Conservation (phyloP, 1,140 invertebrate genomes). For the Hylaeus anthracinus region DNA sequence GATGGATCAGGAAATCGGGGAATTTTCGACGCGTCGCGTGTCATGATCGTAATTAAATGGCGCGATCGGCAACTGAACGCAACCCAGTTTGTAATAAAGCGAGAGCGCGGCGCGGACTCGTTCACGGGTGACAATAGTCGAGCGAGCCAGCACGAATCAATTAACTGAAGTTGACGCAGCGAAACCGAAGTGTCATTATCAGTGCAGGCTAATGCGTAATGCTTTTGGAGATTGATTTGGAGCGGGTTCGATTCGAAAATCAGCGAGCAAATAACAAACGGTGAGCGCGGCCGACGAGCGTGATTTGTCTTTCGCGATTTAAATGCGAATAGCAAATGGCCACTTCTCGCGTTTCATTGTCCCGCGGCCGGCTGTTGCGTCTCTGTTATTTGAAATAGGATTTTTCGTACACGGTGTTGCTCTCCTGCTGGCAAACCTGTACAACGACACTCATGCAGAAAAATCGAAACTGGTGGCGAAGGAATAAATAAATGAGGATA, state of each 20-base stretch:
- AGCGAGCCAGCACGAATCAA: conserved; percentile 63
- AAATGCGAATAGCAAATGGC: neutral
- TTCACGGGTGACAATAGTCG: conserved; percentile 56
- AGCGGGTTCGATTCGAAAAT: conserved; percentile 57
- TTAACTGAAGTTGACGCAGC: conserved; percentile 66
- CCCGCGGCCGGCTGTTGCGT: neutral
- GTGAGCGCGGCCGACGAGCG: conserved; percentile 4
- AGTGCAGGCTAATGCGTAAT: conserved; percentile 58
- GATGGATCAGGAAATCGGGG: too few species aligned
- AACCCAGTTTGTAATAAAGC: conserved; percentile 53
- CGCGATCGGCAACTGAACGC: conserved; percentile 38
- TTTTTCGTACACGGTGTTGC: too few species aligned
- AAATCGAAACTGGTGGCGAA: too few species aligned
- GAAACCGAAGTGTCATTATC: conserved; percentile 65
- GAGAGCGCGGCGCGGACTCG: conserved; percentile 8
- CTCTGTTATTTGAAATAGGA: neutral
- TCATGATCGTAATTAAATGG: conserved; percentile 54
- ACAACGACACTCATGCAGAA: too few species aligned
- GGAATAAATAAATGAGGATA: too few species aligned
- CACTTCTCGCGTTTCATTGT: neutral
- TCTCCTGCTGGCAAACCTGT: too few species aligned
- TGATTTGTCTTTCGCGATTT: conserved; percentile 55
- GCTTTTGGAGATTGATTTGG: conserved; percentile 59
- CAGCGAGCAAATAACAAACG: conserved; percentile 50
- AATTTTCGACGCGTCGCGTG: conserved; percentile 31